Base-by-base conservation (phyloP, 2,113 vertebrate genomes). In the Paramormyrops kingsleyae region DNA sequence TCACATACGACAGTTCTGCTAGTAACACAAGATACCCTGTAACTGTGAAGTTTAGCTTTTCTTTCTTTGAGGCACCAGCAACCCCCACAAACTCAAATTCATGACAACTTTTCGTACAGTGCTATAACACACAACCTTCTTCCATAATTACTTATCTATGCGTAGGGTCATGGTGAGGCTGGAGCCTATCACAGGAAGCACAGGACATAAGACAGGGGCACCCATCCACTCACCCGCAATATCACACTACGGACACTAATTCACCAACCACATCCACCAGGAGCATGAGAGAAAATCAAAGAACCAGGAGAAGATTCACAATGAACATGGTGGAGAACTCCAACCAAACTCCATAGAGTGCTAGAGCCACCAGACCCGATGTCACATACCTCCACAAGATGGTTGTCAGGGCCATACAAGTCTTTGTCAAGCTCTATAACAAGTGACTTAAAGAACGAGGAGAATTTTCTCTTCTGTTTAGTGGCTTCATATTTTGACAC, bases 381-480 rank as follows among this genome's bases (percentile, higher is more conserved):
- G 35, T 13, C 31, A 83, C 35, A 42, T 17, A 99, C 99, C 96
- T 99, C 99, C 91, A 99, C 99, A 92, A 99, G 95, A 94, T 99
- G 99, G 96, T 99, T 99, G 96, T 99, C 99, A 91, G 99, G 99
- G 53, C 99, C 99, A 91, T 99, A 99, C 88, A 99, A 95, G 92
- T 99, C 99, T 95, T 99, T 99, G 95, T 99, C 99, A 95, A 99
- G 94, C 92, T 99, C 99, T 17, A 99, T 99, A 93, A 99, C 99
- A 93, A 99, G 96, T 90, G 98, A 99, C 93, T 99, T 99, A 95
- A 99, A 99, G 95, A 99, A 99, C 88, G 99, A 99, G 27, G 99
- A 99, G 91, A 99, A 99, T 92, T 99, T 99, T 91, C 99, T 97
- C 92, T 99, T 99, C 96, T 99, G 99, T 94, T 99, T 99, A 91